Base-by-base conservation (phyloP, 1,140 invertebrate species). In the Lucilia sericata region DNA sequence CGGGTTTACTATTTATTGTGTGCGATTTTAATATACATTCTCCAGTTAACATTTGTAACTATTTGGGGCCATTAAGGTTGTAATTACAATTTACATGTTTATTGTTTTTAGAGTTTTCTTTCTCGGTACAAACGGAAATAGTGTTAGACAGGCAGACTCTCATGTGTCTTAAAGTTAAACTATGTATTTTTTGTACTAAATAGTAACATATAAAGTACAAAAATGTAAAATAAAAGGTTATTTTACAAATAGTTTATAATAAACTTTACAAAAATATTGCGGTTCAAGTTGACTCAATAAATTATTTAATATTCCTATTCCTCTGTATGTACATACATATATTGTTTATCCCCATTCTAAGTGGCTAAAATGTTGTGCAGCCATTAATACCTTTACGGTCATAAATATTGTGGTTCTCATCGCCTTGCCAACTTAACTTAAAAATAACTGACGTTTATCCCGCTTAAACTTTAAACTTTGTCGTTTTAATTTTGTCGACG, bases 391-490 rank as follows among this genome's bases (percentile, higher is more conserved):
- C 13, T 17, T 60, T 17, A n/a, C 60, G 51, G 25, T 4, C 55
- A 80, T 80, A 80, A 80, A 80, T 82, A 36, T 82, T 82, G n/a
- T 82, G 19, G 30, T 34, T 12, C 60, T 82, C 51, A 34, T 34
- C 17, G 81, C 30, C 17, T 83, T 83, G 76, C 76, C 21, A 25
- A 82, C 13, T 82, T 82, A 34, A 74, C 47, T 84, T 81, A 75
- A 81, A 86, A 87, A 86, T 84, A 88, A 88, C 86, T 88, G 88
- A 89, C 88, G 88, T 84, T 86, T 88, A 89, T 88, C 88, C 88
- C 88, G 88, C 88, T 89, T 89, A 89, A 89, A 89, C 88, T 89
- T 88, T 89, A 88, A 89, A 89, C 88, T 88, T 89, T 89, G 88
- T 88, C 88, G 89, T 89, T 89, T 89, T 88, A 89, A 89, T 89